Conservation (phyloP, 2,797 vertebrate species). For the Gymnoscopelus braueri region DNA sequence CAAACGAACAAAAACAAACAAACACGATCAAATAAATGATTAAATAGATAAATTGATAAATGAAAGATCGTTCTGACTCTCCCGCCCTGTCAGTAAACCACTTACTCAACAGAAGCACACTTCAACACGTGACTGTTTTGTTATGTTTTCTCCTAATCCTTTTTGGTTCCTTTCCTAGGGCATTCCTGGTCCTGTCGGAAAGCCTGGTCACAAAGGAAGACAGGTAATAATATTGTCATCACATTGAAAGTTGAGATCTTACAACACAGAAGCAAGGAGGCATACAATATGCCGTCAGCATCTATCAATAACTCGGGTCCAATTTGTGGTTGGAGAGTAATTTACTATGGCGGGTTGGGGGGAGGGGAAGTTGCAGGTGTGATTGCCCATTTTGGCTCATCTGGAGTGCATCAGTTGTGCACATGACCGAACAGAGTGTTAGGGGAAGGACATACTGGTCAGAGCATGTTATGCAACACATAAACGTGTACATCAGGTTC, state of each 20-base stretch:
- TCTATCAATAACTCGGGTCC: conserved; percentile 7
- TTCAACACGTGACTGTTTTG: background rate
- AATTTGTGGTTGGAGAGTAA: background rate
- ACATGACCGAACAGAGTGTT: conserved; percentile 4
- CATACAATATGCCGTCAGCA: conserved; percentile 3
- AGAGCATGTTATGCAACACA: conserved; percentile 6
- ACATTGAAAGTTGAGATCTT: conserved; percentile 11
- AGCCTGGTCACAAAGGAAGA: conserved; percentile 91
- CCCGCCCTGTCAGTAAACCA: no score
- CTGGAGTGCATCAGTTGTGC: conserved; percentile 1
- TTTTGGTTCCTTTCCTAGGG: conserved; percentile 81
- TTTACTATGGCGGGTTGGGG: background rate
- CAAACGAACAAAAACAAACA: background rate
- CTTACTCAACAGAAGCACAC: background rate
- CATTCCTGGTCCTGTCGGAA: conserved; percentile 87
- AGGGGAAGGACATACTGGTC: background rate
- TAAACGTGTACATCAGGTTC: conserved; percentile 4
- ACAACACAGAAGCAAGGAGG: background rate
- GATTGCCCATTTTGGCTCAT: background rate
- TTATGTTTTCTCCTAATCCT: conserved; percentile 11
- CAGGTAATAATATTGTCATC: conserved; percentile 78
- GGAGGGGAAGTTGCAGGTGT: background rate
- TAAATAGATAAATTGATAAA: background rate
- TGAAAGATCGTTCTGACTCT: background rate
- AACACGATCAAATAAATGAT: background rate